A percentile compares a stretch with the other conserved stretches of the same genome.
phyloP scores from a whole-genome alignment of 2,888 invertebrate genomes.

The Harmothoe impar region DNA sequence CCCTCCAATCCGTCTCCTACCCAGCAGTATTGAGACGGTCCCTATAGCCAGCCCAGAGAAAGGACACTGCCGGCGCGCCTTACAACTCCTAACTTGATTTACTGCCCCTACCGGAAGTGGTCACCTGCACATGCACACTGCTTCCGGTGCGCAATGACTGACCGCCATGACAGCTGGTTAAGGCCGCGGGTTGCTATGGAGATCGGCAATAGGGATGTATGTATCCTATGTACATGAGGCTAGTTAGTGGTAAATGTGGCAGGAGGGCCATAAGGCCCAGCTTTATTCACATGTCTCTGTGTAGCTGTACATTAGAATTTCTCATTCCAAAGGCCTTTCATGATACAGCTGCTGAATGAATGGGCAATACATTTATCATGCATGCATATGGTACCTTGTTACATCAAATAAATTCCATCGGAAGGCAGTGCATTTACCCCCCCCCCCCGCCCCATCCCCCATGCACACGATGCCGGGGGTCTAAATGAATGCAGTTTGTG shows the following conservation, averaged over 20 bases:
- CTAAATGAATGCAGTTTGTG: too few relatives aligned
- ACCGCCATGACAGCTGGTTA: neutral
- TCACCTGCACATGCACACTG: conserved; percentile 32
- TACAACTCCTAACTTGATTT: conserved; percentile 45
- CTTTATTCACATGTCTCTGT: too few relatives aligned
- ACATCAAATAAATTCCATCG: too few relatives aligned
- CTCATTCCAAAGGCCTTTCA: too few relatives aligned
- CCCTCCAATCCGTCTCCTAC: conserved; percentile 34
- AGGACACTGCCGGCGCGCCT: neutral
- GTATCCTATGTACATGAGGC: neutral
- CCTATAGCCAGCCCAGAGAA: neutral
- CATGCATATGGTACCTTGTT: too few relatives aligned
- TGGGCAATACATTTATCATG: too few relatives aligned
- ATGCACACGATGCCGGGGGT: too few relatives aligned
- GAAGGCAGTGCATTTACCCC: too few relatives aligned
- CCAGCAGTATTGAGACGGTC: conserved; percentile 1
- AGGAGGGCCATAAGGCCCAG: neutral
- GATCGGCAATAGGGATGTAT: neutral
- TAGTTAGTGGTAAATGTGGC: neutral
- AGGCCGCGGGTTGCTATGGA: neutral
- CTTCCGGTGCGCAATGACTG: neutral
- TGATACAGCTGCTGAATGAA: too few relatives aligned
- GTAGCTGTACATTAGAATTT: too few relatives aligned
- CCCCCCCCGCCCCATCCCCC: too few relatives aligned
- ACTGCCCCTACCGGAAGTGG: conserved; percentile 21